Percentiles rank a stretch among this genome's conserved stretches.
These are phyloP conservation scores for Anthonomus grandis DNA, from an alignment of 1,140 invertebrate species.

Conservation along the genomic window DNA sequence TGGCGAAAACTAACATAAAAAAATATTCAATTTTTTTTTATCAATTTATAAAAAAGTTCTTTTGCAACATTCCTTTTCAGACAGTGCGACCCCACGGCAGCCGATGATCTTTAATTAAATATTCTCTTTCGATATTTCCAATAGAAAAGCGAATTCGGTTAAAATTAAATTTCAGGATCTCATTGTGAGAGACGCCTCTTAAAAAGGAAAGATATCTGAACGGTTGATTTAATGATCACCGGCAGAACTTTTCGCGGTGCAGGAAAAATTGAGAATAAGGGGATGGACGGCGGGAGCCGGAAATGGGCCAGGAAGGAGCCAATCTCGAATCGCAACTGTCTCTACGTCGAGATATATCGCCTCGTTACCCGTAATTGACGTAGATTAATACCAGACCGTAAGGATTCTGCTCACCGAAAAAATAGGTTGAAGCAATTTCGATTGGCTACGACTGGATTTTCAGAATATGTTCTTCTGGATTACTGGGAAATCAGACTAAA, in stretches of 20 bases:
- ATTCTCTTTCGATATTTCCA: background rate
- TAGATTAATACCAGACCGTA: constrained; percentile 24
- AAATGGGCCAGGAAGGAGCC: background rate
- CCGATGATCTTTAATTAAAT: constrained; percentile 1
- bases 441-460: no score
- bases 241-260: constrained; percentile 13
- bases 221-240: constrained; percentile 21
- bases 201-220: constrained; percentile 14
- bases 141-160: constrained; percentile 4
- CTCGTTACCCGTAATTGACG: constrained; percentile 21
- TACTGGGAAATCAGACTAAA: no score
- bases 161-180: constrained; percentile 10
- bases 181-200: constrained; percentile 9
- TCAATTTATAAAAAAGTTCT: no score
- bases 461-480: no score
- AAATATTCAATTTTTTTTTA: no score
- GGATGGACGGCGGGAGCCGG: no score
- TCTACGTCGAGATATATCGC: constrained; percentile 24
- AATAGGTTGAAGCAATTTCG: no score
- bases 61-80: no score
- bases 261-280: no score
- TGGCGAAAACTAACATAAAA: no score
- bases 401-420: no score
- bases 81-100: no score
- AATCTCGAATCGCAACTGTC: constrained; percentile 17